Evolutionary conservation across 2,888 invertebrate genomes (phyloP), one percentile per base, ranked within the genome.

Genomic region (Elmis aenea): DNA sequence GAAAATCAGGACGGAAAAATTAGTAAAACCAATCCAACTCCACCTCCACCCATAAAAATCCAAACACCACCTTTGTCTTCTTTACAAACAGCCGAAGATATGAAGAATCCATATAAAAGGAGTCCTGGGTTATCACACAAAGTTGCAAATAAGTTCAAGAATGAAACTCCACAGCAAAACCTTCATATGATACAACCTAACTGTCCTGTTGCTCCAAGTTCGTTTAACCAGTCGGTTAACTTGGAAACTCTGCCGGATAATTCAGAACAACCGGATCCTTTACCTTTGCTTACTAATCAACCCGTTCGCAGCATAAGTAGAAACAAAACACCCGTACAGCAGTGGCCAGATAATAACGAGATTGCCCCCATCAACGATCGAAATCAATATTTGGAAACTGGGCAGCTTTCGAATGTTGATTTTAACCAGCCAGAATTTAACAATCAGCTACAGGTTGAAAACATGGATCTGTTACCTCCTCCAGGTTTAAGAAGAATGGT

Each of bases 341-440:
- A 38, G 12, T 36, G 36, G 36, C 33, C 50, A 1, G 77, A 77
- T 39, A 77, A 77, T 55, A 64, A 74, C 52, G 82, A 81, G 62
- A 71, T 78, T 14, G 75, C 76, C 6, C 80, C 81, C 0, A 78
- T 76, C 42, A 79, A 77, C 59, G 85, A 85, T 52, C 71, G 85
- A 38, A 83, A 85, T 59, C 81, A 85, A 61, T 85, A 85, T 61
- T 66, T 85, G 38, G 84, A 85, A 66, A 85, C 85, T 2, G 84
- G 84, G 10, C 83, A 84, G 55, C 64, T 85, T 26, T 83, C 82
- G 1, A 76, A 77, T 50, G 67, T 69, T 5, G 48, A 46, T 21
- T 42, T 33, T 39, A 46, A 40, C 26, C 40, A 43, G 13, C 25
- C 38, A 23, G 48, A 52, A 28, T 18, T 5, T 8, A 50, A 29